phyloP scores from a whole-genome alignment of 2,113 vertebrate genomes.

The Atlantisia rogersi region DNA sequence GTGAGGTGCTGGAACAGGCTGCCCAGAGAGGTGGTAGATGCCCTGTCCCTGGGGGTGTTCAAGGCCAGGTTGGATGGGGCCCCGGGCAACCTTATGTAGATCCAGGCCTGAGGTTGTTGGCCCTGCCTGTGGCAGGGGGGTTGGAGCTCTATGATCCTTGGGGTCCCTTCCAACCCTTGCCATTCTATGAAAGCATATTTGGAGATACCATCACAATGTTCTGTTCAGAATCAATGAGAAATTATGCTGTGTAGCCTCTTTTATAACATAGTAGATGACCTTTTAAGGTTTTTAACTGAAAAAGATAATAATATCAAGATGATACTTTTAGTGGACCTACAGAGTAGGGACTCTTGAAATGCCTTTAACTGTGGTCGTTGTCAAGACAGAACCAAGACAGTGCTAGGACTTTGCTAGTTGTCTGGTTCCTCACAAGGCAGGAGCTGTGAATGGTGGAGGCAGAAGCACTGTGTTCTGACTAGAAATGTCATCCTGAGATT shows the following conservation, averaged over 20 bases:
- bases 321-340: background rate
- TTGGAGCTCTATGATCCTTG: too few relatives aligned
- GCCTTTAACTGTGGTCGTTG: background rate
- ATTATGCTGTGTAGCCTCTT: background rate
- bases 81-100: too few relatives aligned
- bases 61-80: too few relatives aligned
- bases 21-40: too few relatives aligned
- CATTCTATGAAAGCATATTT: background rate
- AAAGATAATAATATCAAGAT: background rate
- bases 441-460: background rate
- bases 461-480: background rate
- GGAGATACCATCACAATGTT: background rate
- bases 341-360: background rate
- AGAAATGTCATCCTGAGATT: background rate
- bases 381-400: background rate
- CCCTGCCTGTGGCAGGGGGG: too few relatives aligned
- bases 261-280: background rate
- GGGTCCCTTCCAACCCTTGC: too few relatives aligned
- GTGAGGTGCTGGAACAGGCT: too few relatives aligned
- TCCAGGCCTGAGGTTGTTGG: too few relatives aligned
- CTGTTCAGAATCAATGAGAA: background rate
- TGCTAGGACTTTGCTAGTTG: background rate
- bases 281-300: background rate
- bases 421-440: background rate
- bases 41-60: too few relatives aligned